Percentiles rank a stretch among this genome's conserved stretches.
These are phyloP conservation scores for Mirza zaza DNA, from an alignment of 2,113 vertebrate genomes.

Conservation along the genomic window DNA sequence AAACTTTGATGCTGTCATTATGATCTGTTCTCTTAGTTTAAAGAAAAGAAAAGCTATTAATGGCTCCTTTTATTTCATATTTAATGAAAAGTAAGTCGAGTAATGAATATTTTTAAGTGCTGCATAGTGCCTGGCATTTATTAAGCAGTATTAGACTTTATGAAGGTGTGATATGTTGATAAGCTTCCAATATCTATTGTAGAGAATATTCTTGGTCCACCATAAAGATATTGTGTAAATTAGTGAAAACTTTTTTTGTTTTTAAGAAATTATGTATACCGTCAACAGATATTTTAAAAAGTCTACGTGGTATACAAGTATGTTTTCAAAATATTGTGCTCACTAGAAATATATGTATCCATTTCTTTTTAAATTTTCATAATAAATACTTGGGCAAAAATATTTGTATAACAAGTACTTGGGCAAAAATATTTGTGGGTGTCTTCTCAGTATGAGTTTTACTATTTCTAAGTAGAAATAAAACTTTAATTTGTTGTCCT, in stretches of 20 bases:
- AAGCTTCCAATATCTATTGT: neutral
- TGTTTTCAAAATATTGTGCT: neutral
- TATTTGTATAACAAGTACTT: neutral
- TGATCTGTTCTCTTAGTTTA: neutral
- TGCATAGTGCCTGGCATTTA: neutral
- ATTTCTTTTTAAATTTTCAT: neutral
- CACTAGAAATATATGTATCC: neutral
- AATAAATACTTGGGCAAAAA: neutral
- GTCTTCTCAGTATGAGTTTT: neutral
- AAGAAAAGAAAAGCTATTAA: neutral
- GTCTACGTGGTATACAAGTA: neutral
- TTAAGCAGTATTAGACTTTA: neutral
- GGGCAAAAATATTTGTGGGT: neutral
- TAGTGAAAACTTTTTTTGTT: conserved; percentile 5
- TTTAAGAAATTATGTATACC: conserved; percentile 18
- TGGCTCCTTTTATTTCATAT: conserved; percentile 41
- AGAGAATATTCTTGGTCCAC: neutral
- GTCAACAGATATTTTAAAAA: conserved; percentile 29
- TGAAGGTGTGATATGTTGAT: neutral
- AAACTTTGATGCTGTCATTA: neutral
- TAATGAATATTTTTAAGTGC: conserved; percentile 17
- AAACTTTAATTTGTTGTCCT: conserved; percentile 17
- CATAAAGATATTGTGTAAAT: neutral
- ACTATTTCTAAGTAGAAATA: neutral
- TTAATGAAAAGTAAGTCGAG: neutral